phyloP scores from a whole-genome alignment of 2,888 invertebrate genomes.

The Drosophila nr. fundita region DNA sequence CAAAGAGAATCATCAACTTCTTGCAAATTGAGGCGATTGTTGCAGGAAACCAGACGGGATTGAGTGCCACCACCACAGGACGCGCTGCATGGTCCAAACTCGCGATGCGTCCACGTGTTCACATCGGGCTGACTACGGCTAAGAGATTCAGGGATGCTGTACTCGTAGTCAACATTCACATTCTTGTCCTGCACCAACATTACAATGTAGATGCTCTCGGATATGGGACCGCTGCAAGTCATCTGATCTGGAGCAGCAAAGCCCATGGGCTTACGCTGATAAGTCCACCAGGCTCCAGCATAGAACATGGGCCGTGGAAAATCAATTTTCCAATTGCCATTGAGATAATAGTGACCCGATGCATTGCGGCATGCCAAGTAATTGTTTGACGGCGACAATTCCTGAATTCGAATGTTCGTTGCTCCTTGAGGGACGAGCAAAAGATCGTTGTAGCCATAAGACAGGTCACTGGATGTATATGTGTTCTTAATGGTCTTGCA shows the following conservation, averaged over 20 bases:
- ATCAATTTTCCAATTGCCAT: slow-evolving; percentile 97
- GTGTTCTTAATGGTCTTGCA: slow-evolving; percentile 92
- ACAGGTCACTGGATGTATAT: slow-evolving; percentile 90
- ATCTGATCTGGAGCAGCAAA: slow-evolving; percentile 94
- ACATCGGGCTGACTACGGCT: slow-evolving; percentile 89
- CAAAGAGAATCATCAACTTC: slow-evolving; percentile 91
- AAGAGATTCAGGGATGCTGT: slow-evolving; percentile 92
- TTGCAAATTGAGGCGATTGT: slow-evolving; percentile 89
- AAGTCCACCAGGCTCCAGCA: slow-evolving; percentile 94
- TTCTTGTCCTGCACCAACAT: slow-evolving; percentile 93
- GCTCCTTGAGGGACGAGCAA: slow-evolving; percentile 96
- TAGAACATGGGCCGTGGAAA: slow-evolving; percentile 92
- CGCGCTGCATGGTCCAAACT: slow-evolving; percentile 92
- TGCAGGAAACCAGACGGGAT: slow-evolving; percentile 92
- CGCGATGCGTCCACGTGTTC: slow-evolving; percentile 91
- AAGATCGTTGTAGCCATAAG: slow-evolving; percentile 95
- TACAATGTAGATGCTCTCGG: slow-evolving; percentile 94
- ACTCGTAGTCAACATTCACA: slow-evolving; percentile 94
- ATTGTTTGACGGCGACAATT: slow-evolving; percentile 93
- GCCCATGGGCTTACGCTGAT: slow-evolving; percentile 92
- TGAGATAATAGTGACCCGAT: slow-evolving; percentile 94
- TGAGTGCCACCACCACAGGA: slow-evolving; percentile 96
- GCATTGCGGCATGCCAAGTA: slow-evolving; percentile 94
- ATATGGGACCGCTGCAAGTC: slow-evolving; percentile 93
- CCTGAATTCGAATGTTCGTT: slow-evolving; percentile 93